A percentile compares a stretch with the other conserved stretches of the same genome.
Evolutionary conservation across 2,113 vertebrate species (phyloP).

Genomic region (Lamprologus sp.): DNA sequence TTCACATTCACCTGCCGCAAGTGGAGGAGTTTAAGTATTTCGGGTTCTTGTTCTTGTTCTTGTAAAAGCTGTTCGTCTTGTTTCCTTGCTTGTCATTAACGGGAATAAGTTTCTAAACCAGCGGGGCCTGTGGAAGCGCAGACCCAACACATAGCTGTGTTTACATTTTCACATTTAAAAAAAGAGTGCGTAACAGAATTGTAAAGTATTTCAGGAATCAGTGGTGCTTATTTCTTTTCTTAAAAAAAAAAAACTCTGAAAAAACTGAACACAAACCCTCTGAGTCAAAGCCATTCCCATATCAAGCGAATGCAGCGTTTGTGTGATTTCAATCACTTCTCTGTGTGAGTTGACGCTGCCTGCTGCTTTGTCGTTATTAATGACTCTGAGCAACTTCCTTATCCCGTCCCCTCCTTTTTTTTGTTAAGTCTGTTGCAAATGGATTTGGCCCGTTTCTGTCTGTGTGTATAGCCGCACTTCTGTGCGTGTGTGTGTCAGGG

Average conservation of each 20-base stretch:
- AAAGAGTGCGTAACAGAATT: background rate
- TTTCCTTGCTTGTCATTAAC: background rate
- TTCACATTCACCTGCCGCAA: background rate
- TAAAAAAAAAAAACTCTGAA: background rate
- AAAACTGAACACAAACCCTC: background rate
- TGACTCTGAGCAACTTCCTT: slow-evolving; percentile 23
- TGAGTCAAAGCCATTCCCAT: background rate
- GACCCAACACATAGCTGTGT: background rate
- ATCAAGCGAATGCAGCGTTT: background rate
- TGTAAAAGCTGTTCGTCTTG: background rate
- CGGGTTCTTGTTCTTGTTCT: background rate
- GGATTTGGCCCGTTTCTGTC: background rate
- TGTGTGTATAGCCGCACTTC: background rate
- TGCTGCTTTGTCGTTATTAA: slow-evolving; percentile 28
- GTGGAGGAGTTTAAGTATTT: background rate
- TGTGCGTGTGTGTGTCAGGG: slow-evolving; percentile 14
- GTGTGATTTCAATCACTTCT: background rate
- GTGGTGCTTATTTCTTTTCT: background rate
- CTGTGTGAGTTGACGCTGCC: background rate
- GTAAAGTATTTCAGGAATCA: background rate
- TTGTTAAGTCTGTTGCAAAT: slow-evolving; percentile 17
- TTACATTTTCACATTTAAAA: background rate
- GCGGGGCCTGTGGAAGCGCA: background rate
- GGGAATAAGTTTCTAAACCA: background rate
- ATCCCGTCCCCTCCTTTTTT: background rate